A percentile compares a stretch with the other conserved stretches of the same genome.
phyloP scores from a whole-genome alignment of 2,113 vertebrate genomes.

The Clinocottus analis region DNA sequence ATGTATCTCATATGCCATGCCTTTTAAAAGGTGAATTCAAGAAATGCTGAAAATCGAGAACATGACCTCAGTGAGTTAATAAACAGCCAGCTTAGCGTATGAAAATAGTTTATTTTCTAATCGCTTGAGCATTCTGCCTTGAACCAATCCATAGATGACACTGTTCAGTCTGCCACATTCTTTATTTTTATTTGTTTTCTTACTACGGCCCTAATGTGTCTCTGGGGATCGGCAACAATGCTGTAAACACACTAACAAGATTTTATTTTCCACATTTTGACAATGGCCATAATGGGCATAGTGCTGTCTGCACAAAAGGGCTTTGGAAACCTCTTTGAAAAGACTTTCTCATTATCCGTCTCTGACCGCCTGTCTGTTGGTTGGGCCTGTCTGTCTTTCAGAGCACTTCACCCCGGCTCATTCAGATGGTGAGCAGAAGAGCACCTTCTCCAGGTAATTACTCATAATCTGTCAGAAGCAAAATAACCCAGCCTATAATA shows the following conservation, averaged over 20 bases:
- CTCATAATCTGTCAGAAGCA: background rate
- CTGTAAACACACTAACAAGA: background rate
- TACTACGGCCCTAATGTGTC: background rate
- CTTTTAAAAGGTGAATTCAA: too few species aligned
- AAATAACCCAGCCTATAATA: background rate
- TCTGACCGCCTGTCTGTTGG: constrained; percentile 24
- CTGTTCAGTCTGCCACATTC: background rate
- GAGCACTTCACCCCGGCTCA: constrained; percentile 64
- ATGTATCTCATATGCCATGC: too few species aligned
- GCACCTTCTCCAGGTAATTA: constrained; percentile 83
- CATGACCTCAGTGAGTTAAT: too few species aligned
- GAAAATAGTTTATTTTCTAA: background rate
- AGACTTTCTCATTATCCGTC: constrained; percentile 1
- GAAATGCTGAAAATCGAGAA: too few species aligned
- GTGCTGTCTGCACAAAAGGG: background rate
- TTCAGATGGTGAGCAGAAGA: constrained; percentile 63
- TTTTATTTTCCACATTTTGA: constrained; percentile 3
- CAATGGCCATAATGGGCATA: constrained; percentile 4
- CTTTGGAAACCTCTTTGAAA: constrained; percentile 25
- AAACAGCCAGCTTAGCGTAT: background rate
- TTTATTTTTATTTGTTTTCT: constrained; percentile 6
- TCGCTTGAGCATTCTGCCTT: background rate
- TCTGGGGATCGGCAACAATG: background rate
- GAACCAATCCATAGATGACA: background rate
- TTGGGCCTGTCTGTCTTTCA: constrained; percentile 66